Conservation (phyloP, 2,113 vertebrate species). For the Sturnus vulgaris region DNA sequence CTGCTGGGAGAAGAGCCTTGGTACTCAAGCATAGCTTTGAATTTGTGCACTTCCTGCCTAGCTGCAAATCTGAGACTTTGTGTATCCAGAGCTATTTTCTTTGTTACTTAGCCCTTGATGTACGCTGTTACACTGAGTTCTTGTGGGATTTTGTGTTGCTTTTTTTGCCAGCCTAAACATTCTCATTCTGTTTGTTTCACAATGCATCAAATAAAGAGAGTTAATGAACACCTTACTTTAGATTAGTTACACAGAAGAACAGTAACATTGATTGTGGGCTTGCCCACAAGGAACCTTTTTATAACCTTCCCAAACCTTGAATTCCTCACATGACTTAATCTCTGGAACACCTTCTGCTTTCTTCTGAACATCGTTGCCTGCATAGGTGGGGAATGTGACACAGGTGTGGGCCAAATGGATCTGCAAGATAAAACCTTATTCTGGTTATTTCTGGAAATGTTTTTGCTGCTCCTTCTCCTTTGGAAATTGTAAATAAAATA, state of each 20-base stretch:
- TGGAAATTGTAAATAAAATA: neutral
- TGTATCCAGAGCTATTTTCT: neutral
- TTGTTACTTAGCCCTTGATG: neutral
- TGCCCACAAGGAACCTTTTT: neutral
- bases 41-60: neutral
- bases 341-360: neutral
- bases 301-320: neutral
- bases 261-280: neutral
- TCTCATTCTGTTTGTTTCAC: neutral
- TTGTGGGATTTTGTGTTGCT: neutral
- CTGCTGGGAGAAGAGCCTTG: neutral
- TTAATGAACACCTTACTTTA: constrained; percentile 38
- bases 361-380: neutral
- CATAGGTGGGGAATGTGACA: neutral
- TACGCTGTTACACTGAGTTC: neutral
- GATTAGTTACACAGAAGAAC: constrained; percentile 23
- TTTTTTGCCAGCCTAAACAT: neutral
- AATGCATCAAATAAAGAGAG: constrained; percentile 6
- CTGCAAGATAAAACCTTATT: neutral
- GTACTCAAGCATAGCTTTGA: neutral
- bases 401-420: neutral
- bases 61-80: neutral
- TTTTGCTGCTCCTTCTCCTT: neutral
- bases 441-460: neutral
- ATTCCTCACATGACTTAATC: neutral